phyloP scores from a whole-genome alignment of 1,140 invertebrate species.

The Drosophila ficusphila region DNA sequence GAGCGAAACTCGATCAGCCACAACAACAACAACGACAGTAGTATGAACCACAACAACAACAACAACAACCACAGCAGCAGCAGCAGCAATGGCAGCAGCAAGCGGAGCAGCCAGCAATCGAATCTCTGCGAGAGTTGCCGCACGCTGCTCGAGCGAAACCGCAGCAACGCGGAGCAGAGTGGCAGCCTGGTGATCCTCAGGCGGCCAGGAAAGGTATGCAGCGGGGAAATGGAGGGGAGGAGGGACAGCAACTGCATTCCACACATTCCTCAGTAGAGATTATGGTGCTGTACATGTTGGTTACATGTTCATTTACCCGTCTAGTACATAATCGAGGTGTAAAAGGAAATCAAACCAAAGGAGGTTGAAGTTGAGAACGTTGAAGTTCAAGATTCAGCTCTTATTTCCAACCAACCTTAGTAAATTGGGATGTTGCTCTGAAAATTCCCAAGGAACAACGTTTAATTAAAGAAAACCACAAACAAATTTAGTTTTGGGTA shows the following conservation, averaged over 20 bases:
- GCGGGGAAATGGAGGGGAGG: no score
- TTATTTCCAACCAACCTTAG: no score
- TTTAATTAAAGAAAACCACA: no score
- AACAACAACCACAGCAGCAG: slow-evolving; percentile 31
- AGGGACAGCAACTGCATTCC: neutral
- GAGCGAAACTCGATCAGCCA: slow-evolving; percentile 64
- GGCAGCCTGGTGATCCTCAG: slow-evolving; percentile 48
- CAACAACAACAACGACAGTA: slow-evolving; percentile 28
- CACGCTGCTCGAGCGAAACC: slow-evolving; percentile 68
- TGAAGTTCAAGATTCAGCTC: no score
- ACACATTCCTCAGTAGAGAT: neutral
- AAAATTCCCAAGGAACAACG: no score
- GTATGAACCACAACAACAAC: slow-evolving; percentile 28
- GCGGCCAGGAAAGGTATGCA: slow-evolving; percentile 51
- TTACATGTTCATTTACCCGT: no score
- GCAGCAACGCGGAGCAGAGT: slow-evolving; percentile 65
- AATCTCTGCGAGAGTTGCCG: slow-evolving; percentile 78
- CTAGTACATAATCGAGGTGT: no score
- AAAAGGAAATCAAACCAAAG: no score
- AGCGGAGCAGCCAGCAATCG: slow-evolving; percentile 39
- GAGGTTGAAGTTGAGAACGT: no score
- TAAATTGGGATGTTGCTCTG: no score
- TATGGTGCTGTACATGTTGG: no score
- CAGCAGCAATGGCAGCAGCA: slow-evolving; percentile 26
- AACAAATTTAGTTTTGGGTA: no score